A percentile compares a stretch with the other conserved stretches of the same genome.
Conservation (phyloP, 2,797 vertebrate genomes). For the Ctenopoma kingsleyae region DNA sequence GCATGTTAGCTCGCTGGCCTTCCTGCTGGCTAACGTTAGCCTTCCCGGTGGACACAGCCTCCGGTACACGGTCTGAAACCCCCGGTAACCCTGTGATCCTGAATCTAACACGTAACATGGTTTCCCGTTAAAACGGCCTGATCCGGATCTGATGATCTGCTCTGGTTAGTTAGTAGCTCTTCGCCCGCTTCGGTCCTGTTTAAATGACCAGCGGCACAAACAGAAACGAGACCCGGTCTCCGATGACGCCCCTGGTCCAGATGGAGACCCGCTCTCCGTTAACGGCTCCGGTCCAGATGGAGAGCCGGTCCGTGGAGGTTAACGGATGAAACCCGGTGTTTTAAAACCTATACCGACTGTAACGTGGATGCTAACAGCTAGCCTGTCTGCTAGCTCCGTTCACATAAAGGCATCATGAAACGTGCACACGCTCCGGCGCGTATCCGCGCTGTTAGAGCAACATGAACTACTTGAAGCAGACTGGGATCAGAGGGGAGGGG, state of each 20-base stretch:
- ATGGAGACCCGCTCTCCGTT: too few species aligned
- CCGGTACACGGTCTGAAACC: too few species aligned
- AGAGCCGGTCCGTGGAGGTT: too few species aligned
- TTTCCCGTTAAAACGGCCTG: accelerated
- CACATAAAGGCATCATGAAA: neutral
- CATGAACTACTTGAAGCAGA: conserved; percentile 26
- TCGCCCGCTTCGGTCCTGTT: neutral
- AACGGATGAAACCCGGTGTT: neutral
- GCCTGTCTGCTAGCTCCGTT: neutral
- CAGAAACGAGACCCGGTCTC: too few species aligned
- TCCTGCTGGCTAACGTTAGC: neutral
- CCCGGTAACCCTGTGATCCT: neutral
- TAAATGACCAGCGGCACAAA: accelerated
- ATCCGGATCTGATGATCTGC: neutral
- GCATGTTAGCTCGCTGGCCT: conserved; percentile 8
- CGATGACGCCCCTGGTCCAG: neutral
- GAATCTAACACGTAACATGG: neutral
- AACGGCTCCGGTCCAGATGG: neutral
- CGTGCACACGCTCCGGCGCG: conserved; percentile 60
- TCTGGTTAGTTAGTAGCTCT: neutral
- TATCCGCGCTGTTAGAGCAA: conserved; percentile 38
- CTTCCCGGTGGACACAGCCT: neutral
- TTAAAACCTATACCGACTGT: too few species aligned
- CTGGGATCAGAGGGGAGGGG: neutral
- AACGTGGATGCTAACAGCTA: neutral